Evolutionary conservation across 2,888 invertebrate genomes (phyloP), one percentile per base, ranked within the genome.

Genomic region (Plagodis dolabraria): DNA sequence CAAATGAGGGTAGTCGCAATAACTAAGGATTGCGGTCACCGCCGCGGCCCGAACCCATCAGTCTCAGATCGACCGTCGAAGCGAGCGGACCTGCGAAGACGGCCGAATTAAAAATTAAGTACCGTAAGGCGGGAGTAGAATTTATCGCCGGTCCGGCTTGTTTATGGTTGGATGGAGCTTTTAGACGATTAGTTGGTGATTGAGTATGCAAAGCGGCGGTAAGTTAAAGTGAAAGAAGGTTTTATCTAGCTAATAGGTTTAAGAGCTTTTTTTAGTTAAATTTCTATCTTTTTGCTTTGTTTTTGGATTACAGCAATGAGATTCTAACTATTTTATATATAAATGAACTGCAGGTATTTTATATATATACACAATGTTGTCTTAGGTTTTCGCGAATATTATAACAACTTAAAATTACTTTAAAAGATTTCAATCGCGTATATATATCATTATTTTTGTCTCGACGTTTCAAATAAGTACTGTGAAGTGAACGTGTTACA

Each of bases 1-100:
- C 83, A 87, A 91, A 92, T 91, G 90, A 89, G 84, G 91, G 91
- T 91, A 91, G 83, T 81, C 79, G 70, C 76, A 74, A 81, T 89
- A 91, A 92, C 83, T 89, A 89, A 92, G 86, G 84, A 78, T 69
- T 71, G 84, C 77, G 90, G 90, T 90, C 87, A 68, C 73, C 68
- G 64, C 65, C 71, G 61, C 77, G 79, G 73, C 82, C 87, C 61
- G 69, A 81, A 79, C 66, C 67, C 83, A 91, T 91, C 89, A 91
- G 82, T 91, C 85, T 86, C 72, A 58, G 77, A 76, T 88, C 87
- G 91, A 82, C 87, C 85, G 78, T 78, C 78, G 79, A 64, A 62
- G 75, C 67, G 75, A 70, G 66, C 75, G 79, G 87, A 87, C 87
- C 79, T 83, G 81, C 71, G 76, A 67, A 67, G 82, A 79, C 75